A percentile compares a stretch with the other conserved stretches of the same genome.
Conservation (phyloP, 2,797 vertebrate species). For the Sardinella longiceps region DNA sequence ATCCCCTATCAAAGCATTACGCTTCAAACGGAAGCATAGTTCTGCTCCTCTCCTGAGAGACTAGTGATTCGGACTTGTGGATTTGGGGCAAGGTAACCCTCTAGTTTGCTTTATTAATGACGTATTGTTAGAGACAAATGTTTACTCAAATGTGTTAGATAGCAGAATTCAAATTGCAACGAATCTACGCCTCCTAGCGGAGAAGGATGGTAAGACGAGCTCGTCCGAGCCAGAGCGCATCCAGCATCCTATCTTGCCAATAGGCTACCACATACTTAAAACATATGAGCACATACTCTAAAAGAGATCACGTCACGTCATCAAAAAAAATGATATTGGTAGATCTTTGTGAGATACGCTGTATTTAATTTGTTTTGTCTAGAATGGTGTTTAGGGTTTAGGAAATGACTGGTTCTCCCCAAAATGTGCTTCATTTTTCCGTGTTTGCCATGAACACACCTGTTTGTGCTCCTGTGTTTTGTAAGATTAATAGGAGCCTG, state of each 20-base stretch:
- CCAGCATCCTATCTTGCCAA: not conserved
- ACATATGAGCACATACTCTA: not conserved
- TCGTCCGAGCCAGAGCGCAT: not conserved
- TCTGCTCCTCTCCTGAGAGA: not conserved
- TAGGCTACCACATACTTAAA: not conserved
- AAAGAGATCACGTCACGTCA: not conserved
- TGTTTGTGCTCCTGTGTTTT: not conserved
- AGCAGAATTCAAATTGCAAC: not conserved
- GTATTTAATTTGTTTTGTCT: not conserved
- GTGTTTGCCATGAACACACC: not conserved
- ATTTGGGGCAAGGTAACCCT: not conserved
- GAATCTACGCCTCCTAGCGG: not conserved
- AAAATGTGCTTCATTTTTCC: not conserved
- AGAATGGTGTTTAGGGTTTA: not conserved
- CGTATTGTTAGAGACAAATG: conserved; percentile 3
- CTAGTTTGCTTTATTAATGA: conserved; percentile 11
- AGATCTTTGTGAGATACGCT: not conserved
- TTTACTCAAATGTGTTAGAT: not conserved
- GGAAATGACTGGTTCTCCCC: not conserved
- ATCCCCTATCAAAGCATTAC: not conserved
- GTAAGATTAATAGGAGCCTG: not conserved
- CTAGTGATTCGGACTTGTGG: not conserved
- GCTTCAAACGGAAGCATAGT: not conserved
- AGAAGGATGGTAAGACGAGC: not conserved
- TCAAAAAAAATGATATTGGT: not conserved